Evolutionary conservation across 2,113 vertebrate genomes (phyloP).

Genomic region (Macheiramphus alcinus): DNA sequence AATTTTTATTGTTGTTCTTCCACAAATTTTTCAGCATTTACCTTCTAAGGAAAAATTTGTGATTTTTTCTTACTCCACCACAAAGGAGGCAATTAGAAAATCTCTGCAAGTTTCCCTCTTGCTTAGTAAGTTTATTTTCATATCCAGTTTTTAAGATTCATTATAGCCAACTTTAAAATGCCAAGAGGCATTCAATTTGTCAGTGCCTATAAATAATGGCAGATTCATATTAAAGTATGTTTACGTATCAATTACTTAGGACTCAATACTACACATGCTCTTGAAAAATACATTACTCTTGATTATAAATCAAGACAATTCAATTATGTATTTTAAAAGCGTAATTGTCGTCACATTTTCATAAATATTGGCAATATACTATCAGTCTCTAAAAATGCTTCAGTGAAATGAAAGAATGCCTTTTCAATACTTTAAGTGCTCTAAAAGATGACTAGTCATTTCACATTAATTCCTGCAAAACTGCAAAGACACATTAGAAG

Average conservation of each 20-base stretch:
- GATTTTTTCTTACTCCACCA: neutral
- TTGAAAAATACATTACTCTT: conserved; percentile 29
- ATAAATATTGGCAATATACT: conserved; percentile 32
- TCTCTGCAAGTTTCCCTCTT: neutral
- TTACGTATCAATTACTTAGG: conserved; percentile 42
- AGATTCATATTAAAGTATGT: conserved; percentile 17
- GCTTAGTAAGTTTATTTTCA: neutral
- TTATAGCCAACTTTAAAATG: neutral
- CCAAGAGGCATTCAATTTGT: conserved; percentile 23
- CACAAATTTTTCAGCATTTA: neutral
- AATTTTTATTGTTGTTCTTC: neutral
- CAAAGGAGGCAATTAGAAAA: neutral
- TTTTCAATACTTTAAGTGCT: conserved; percentile 1
- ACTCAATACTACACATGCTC: neutral
- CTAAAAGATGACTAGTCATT: neutral
- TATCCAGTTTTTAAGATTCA: conserved; percentile 1
- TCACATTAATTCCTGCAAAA: neutral
- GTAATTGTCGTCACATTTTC: conserved; percentile 8
- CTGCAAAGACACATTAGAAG: neutral
- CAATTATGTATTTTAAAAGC: conserved; percentile 18
- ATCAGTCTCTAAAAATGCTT: neutral
- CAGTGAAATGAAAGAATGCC: neutral
- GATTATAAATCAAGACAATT: conserved; percentile 13
- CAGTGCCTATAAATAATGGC: conserved; percentile 19
- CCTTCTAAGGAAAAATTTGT: neutral